Conservation (phyloP, 2,113 vertebrate species). For the Cepphus grylle region DNA sequence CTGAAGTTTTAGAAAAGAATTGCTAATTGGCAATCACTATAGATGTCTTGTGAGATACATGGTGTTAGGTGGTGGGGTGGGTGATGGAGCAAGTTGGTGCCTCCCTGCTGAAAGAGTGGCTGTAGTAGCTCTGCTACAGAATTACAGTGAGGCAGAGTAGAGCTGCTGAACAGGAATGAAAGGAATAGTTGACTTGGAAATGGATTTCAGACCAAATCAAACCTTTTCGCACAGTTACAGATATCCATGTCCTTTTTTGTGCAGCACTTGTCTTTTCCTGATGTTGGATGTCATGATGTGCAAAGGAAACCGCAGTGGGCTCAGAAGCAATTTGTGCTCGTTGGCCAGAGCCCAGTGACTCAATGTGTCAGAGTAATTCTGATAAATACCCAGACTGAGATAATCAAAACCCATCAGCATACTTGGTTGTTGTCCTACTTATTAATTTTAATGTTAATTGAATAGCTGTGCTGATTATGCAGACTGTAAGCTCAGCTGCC, state of each 20-base stretch:
- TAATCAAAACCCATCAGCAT: neutral
- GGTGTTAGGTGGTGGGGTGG: neutral
- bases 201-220: neutral
- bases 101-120: neutral
- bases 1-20: neutral
- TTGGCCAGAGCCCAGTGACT: neutral
- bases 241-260: neutral
- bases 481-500: neutral
- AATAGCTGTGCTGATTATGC: neutral
- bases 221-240: neutral
- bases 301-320: rapidly evolving
- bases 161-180: neutral
- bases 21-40: neutral
- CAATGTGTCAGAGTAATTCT: neutral
- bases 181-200: neutral
- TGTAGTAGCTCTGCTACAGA: neutral
- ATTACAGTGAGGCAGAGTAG: neutral
- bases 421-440: slow-evolving; percentile 28
- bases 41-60: neutral
- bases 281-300: neutral
- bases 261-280: neutral
- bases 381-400: neutral
- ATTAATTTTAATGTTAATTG: slow-evolving; percentile 47
- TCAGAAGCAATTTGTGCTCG: rapidly evolving
- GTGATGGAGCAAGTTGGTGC: neutral